Evolutionary conservation across 2,113 vertebrate species (phyloP).

Genomic region (Salminus brasiliensis): DNA sequence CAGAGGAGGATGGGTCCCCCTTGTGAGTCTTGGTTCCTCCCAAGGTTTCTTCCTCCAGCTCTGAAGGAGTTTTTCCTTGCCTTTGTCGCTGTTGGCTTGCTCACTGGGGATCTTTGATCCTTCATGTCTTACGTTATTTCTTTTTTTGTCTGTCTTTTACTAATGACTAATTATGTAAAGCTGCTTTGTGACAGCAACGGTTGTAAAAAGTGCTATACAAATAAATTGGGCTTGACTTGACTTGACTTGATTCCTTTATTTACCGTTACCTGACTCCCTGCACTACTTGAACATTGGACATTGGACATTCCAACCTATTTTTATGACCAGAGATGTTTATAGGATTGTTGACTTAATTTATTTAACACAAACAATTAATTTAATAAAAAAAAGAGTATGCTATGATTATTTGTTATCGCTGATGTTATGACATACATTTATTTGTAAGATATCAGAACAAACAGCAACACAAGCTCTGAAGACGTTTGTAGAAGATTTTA

Average conservation of each 20-base stretch:
- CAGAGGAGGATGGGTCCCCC: no score
- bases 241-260: neutral
- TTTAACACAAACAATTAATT: neutral
- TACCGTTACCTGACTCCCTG: neutral
- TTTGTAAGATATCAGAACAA: slow-evolving; percentile 8
- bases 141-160: no score
- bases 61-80: no score
- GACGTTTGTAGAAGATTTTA: slow-evolving; percentile 4
- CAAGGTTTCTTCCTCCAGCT: no score
- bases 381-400: neutral
- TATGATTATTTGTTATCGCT: neutral
- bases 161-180: no score
- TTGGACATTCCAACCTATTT: neutral
- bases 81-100: no score
- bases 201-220: no score
- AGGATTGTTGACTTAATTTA: no score
- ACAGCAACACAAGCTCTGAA: slow-evolving; percentile 16
- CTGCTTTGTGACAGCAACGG: no score
- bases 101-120: no score
- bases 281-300: slow-evolving; percentile 7
- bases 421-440: neutral
- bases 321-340: neutral
- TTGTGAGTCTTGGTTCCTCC: no score
- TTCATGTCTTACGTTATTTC: no score
- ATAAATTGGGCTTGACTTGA: neutral